Evolutionary conservation across 2,113 vertebrate genomes (phyloP), one percentile per base, ranked within the genome.

Genomic region (Myotis brandtii): DNA sequence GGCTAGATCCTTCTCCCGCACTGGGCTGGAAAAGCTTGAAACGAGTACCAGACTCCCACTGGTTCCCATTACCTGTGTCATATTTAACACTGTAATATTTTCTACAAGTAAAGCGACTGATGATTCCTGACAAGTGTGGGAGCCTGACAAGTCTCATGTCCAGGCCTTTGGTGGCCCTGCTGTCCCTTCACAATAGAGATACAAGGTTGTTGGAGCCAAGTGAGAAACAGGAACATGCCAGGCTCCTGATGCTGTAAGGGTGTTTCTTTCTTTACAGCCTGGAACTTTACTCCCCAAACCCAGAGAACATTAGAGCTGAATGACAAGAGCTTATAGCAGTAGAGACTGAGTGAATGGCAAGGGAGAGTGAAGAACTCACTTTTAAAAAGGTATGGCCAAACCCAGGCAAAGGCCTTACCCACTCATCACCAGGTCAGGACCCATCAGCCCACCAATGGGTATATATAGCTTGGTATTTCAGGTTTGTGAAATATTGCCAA

Each of bases 1-100:
- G 64, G 12, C 3, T 43, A 54, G 25, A 32, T 20, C 27, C 30
- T 93, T 86, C 32, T 52, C 34, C 12, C 32, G n/a, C 18, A 20
- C 72, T 27, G 17, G 54, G 9, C 13, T 62, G n/a, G 3, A 56
- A 59, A 18, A 64, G 77, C 43, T 21, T 46, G 46, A 93, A 89
- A 21, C 27, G 64, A 85, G 16, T 18, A 1, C 1, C 59, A 70
- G 40, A 56, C 5, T 81, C 20, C 50, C 7, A 9, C 37, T 48
- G 48, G 16, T 25, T 95, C 62, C 23, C 52, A 20, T 94, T 56
- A 67, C 84, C 40, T 79, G 62, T 76, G 40, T 27, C 30, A 69
- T 7, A 54, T 37, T 59, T 3, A 95, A 73, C 34, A 34, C 25
- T 59, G 16, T 56, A 54, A 82, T 52, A 81, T 18, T 50, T 82